Evolutionary conservation across 2,113 vertebrate genomes (phyloP).

Genomic region (Corvus moneduloides): DNA sequence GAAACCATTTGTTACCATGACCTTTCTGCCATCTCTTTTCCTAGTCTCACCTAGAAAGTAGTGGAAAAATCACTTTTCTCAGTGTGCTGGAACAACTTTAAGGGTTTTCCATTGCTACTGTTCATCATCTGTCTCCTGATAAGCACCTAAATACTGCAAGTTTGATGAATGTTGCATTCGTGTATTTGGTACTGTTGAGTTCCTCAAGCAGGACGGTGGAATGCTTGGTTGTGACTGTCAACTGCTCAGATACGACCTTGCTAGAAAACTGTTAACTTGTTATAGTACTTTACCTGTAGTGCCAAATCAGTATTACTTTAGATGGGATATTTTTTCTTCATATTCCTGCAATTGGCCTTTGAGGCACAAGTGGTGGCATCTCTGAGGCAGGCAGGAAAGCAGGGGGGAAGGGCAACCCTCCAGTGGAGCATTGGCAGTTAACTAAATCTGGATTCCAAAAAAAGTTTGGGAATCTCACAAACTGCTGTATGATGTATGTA

Average conservation of each 20-base stretch:
- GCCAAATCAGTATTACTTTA: background rate
- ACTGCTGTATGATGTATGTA: background rate
- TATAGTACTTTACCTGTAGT: background rate
- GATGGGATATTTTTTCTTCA: background rate
- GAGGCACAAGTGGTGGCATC: background rate
- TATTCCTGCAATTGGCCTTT: background rate
- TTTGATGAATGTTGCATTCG: background rate
- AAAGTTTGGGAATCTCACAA: background rate
- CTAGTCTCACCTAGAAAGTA: background rate
- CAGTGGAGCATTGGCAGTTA: background rate
- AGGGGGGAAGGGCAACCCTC: background rate
- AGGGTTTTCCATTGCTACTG: background rate
- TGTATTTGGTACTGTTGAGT: background rate
- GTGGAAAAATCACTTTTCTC: background rate
- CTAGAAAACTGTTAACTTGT: background rate
- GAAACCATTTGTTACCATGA: background rate
- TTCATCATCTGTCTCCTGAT: background rate
- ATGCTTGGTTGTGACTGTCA: background rate
- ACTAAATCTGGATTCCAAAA: background rate
- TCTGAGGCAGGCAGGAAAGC: background rate
- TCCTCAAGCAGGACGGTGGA: background rate
- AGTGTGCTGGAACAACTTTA: background rate
- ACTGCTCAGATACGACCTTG: background rate
- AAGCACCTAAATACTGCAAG: background rate
- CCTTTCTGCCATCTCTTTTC: background rate